phyloP scores from a whole-genome alignment of 2,113 vertebrate genomes.

The rabbit (Oryctolagus cuniculus) region mOryCun1.1 NC_091432.1:55166001-55166500 shows the following conservation, averaged over 20 bases:
- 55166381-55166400: not conserved
- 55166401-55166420: not conserved
- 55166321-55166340: slow-evolving; percentile 29
- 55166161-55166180: not conserved
- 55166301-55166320: not conserved
- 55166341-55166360: slow-evolving; percentile 53
- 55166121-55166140: not conserved
- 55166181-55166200: not conserved
- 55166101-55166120: not conserved
- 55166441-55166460: not conserved
- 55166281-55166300: not conserved
- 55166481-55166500: not conserved
- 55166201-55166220: not conserved
- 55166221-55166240: not conserved
- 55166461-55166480: not conserved
- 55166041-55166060: not conserved
- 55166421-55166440: not conserved
- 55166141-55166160: not conserved
- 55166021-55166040: not conserved
- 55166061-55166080: not conserved
- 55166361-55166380: not conserved
- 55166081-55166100: not conserved
- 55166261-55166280: not conserved
- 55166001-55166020: not conserved
- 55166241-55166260: not conserved